Percentiles rank a stretch among this genome's conserved stretches.
phyloP scores from a whole-genome alignment of 2,113 vertebrate species.

The Catagonus wagneri region DNA sequence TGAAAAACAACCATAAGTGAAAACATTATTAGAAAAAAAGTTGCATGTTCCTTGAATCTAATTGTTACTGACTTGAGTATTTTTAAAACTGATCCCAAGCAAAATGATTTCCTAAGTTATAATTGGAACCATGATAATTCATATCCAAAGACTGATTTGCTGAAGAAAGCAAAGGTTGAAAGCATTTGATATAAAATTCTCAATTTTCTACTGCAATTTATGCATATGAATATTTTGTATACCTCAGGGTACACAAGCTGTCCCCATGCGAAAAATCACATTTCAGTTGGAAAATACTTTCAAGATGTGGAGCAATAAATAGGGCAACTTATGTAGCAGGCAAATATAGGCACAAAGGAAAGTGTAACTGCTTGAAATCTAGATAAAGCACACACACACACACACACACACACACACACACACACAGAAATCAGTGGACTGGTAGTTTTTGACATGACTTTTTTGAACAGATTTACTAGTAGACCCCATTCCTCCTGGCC shows the following conservation, averaged over 20 bases:
- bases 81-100: conserved; percentile 36
- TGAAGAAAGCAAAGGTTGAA: conserved; percentile 45
- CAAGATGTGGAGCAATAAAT: neutral
- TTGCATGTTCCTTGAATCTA: neutral
- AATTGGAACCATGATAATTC: neutral
- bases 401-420: no score
- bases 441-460: neutral
- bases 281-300: conserved; percentile 12
- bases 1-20: neutral
- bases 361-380: neutral
- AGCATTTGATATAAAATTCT: conserved; percentile 13
- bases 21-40: conserved; percentile 20
- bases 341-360: neutral
- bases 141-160: neutral
- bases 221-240: neutral
- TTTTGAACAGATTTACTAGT: neutral
- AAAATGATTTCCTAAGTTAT: neutral
- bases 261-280: neutral
- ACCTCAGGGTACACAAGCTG: neutral
- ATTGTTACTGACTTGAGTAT: conserved; percentile 19
- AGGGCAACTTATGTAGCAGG: neutral
- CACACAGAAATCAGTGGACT: neutral
- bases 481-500: neutral
- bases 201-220: conserved; percentile 20
- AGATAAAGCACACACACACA: no score